A percentile compares a stretch with the other conserved stretches of the same genome.
Evolutionary conservation across 2,888 invertebrate species (phyloP).

Genomic region (Dione juno): DNA sequence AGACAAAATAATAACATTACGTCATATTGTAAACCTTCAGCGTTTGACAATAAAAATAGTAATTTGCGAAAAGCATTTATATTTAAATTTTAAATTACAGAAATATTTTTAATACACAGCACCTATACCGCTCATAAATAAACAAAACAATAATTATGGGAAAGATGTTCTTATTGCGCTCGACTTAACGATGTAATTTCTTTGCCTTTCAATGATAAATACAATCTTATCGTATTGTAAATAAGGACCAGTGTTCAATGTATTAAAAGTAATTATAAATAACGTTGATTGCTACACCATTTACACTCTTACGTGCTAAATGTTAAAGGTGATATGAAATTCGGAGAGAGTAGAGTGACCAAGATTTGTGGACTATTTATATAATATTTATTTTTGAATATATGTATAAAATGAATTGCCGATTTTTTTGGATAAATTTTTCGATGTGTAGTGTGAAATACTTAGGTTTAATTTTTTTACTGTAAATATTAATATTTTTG

Average conservation of each 20-base stretch:
- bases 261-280: slow-evolving; percentile 21
- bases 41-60: background rate
- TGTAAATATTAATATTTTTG: background rate
- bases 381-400: background rate
- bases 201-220: background rate
- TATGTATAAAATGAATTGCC: background rate
- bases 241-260: slow-evolving; percentile 11
- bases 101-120: background rate
- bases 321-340: slow-evolving; percentile 44
- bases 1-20: too few relatives aligned
- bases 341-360: slow-evolving; percentile 40
- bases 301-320: slow-evolving; percentile 40
- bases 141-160: background rate
- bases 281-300: slow-evolving; percentile 32
- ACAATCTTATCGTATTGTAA: slow-evolving; percentile 7
- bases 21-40: background rate
- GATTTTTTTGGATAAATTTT: too few relatives aligned
- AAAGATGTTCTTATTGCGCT: slow-evolving; percentile 20
- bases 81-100: background rate
- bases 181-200: background rate
- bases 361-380: background rate
- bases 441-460: too few relatives aligned
- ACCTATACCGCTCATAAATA: background rate
- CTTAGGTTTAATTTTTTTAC: too few relatives aligned
- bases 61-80: background rate